Evolutionary conservation across 2,888 invertebrate genomes (phyloP).

Genomic region (Watsonalla binaria): DNA sequence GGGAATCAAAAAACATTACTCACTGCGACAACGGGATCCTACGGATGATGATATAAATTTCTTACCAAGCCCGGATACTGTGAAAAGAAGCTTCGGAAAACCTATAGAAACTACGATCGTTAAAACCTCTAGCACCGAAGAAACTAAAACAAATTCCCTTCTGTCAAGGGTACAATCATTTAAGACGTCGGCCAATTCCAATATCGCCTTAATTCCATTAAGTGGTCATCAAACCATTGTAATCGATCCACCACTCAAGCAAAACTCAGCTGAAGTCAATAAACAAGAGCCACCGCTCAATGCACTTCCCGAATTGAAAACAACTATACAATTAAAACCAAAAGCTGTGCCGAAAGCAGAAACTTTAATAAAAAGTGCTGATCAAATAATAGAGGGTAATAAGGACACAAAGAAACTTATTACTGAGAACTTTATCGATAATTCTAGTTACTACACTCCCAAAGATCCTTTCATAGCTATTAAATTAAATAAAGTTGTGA

Average conservation of each 20-base stretch:
- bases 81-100: conserved; percentile 41
- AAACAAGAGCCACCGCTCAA: conserved; percentile 11
- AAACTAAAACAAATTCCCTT: conserved; percentile 51
- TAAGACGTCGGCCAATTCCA: conserved; percentile 69
- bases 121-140: conserved; percentile 34
- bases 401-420: conserved; percentile 25
- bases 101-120: conserved; percentile 21
- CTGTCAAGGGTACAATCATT: conserved; percentile 69
- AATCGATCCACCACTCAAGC: conserved; percentile 63
- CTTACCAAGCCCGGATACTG: conserved; percentile 59
- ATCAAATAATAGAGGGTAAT: conserved; percentile 21
- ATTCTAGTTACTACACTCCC: conserved; percentile 49
- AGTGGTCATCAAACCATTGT: conserved; percentile 77
- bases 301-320: conserved; percentile 14
- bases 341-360: conserved; percentile 14
- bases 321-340: conserved; percentile 8
- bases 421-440: conserved; percentile 40
- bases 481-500: conserved; percentile 69
- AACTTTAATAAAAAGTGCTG: conserved; percentile 13
- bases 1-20: conserved; percentile 70
- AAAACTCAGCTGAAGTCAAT: conserved; percentile 28
- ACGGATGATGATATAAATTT: conserved; percentile 53
- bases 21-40: conserved; percentile 69
- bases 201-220: conserved; percentile 66
- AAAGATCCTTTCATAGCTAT: conserved; percentile 71